Evolutionary conservation across 2,888 invertebrate genomes (phyloP).

Genomic region (Metallyticus violacea): DNA sequence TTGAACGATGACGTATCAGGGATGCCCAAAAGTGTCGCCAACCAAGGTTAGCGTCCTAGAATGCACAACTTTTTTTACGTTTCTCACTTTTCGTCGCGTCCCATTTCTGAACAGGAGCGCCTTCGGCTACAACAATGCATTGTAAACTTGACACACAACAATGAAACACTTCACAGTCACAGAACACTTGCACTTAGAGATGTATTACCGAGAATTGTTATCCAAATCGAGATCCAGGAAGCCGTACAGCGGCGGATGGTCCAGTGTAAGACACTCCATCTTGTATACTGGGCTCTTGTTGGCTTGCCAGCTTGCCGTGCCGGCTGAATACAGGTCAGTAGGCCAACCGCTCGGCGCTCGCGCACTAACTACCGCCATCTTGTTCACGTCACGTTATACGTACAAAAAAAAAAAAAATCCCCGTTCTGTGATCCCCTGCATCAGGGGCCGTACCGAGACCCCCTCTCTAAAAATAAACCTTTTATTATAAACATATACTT

Average conservation of each 20-base stretch:
- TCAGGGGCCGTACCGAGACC: too few relatives aligned
- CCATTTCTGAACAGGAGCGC: not conserved
- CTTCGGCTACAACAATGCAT: too few relatives aligned
- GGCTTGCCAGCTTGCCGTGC: not conserved
- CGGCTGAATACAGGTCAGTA: conserved; percentile 11
- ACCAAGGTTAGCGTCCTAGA: too few relatives aligned
- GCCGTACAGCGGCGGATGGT: not conserved
- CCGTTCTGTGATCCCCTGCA: not conserved
- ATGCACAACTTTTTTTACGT: too few relatives aligned
- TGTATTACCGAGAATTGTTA: not conserved
- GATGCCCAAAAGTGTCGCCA: too few relatives aligned
- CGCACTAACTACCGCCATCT: not conserved
- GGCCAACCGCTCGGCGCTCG: conserved; percentile 13
- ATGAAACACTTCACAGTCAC: not conserved
- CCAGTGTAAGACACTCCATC: not conserved
- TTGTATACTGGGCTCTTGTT: not conserved
- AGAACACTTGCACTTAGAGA: not conserved
- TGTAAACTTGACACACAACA: too few relatives aligned
- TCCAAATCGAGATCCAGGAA: not conserved
- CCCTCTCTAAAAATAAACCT: too few relatives aligned
- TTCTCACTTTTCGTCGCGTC: too few relatives aligned
- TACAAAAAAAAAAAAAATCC: not conserved
- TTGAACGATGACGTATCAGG: not conserved
- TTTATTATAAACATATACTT: too few relatives aligned
- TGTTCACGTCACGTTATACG: not conserved